phyloP scores from a whole-genome alignment of 2,113 vertebrate species.

The Sphaerodactylus townsendi region DNA sequence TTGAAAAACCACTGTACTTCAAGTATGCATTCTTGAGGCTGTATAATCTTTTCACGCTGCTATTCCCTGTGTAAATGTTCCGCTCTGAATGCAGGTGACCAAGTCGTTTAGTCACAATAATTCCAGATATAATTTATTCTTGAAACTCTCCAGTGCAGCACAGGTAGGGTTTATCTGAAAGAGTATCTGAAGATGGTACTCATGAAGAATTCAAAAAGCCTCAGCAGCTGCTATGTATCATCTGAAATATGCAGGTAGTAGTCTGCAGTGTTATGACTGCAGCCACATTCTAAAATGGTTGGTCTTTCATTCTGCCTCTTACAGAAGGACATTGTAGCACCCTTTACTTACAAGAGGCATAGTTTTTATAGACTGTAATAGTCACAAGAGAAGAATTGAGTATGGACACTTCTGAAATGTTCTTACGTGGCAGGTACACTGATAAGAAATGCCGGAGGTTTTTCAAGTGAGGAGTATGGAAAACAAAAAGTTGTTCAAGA shows the following conservation, averaged over 20 bases:
- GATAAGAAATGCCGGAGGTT: constrained; percentile 37
- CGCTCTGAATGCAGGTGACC: constrained; percentile 26
- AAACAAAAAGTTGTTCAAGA: background rate
- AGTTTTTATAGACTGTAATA: constrained; percentile 67
- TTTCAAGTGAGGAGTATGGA: background rate
- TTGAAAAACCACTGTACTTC: no score
- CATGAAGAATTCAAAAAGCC: constrained; percentile 70
- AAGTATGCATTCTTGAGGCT: no score
- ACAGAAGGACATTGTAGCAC: constrained; percentile 61
- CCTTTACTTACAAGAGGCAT: constrained; percentile 57
- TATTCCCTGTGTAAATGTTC: constrained; percentile 11
- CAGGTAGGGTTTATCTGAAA: constrained; percentile 59
- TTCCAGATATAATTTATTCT: constrained; percentile 42
- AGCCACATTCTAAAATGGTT: constrained; percentile 64
- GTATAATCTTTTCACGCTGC: background rate
- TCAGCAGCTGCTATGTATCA: constrained; percentile 71
- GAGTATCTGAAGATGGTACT: constrained; percentile 64
- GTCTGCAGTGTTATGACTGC: constrained; percentile 69
- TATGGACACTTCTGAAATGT: constrained; percentile 48
- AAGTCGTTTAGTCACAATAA: constrained; percentile 57
- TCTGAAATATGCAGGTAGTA: constrained; percentile 66
- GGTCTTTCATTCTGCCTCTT: constrained; percentile 66
- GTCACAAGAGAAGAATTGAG: constrained; percentile 31
- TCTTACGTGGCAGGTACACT: constrained; percentile 48
- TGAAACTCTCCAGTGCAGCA: constrained; percentile 53